Conservation (phyloP, 2,888 invertebrate species). For the Lochmaea crataegi region DNA sequence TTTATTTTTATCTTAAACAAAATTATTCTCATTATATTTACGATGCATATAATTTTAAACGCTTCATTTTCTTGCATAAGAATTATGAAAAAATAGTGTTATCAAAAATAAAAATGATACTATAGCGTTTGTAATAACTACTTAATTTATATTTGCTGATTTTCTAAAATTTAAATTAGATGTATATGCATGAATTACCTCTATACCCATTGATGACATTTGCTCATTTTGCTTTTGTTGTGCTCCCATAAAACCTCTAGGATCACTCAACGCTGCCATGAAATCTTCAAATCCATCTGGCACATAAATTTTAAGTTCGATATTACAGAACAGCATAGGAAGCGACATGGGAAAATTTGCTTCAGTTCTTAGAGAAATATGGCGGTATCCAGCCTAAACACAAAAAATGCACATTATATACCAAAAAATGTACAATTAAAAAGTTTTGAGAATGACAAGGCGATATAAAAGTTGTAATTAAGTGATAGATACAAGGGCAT, state of each 20-base stretch:
- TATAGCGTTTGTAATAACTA: no score
- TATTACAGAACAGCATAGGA: slow-evolving; percentile 98
- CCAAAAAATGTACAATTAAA: neutral
- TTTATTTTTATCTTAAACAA: neutral
- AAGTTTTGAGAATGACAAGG: neutral
- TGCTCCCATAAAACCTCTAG: slow-evolving; percentile 89
- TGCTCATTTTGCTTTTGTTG: slow-evolving; percentile 89
- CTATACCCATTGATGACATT: slow-evolving; percentile 96
- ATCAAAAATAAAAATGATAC: no score
- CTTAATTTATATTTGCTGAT: no score
- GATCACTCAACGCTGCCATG: slow-evolving; percentile 97
- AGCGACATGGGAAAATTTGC: slow-evolving; percentile 99
- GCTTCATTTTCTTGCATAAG: no score
- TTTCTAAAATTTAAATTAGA: neutral
- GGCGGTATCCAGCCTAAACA: slow-evolving; percentile 93
- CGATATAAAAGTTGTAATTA: no score
- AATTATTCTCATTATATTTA: no score
- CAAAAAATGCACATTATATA: neutral
- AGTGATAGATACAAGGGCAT: no score
- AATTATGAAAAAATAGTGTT: no score
- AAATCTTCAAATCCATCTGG: slow-evolving; percentile 99
- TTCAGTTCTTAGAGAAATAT: slow-evolving; percentile 97
- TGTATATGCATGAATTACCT: slow-evolving; percentile 62
- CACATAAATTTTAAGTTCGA: slow-evolving; percentile 99
- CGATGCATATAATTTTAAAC: no score